Percentiles rank a stretch among this genome's conserved stretches.
phyloP scores from a whole-genome alignment of 1,140 invertebrate genomes.

The Trinorchestia longiramus region DNA sequence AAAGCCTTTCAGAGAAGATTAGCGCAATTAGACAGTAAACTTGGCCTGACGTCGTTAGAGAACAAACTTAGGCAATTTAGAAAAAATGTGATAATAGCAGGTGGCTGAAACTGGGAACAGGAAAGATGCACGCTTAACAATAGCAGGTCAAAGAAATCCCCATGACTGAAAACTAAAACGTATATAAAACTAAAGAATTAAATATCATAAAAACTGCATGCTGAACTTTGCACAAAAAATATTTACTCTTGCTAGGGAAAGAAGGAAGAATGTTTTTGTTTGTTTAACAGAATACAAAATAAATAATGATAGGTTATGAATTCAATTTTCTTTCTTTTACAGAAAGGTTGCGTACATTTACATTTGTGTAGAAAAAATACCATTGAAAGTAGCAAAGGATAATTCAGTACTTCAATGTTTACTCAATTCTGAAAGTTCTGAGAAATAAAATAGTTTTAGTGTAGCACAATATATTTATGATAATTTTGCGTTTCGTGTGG shows the following conservation, averaged over 20 bases:
- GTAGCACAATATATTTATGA: no score
- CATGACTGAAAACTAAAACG: background rate
- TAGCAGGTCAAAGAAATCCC: background rate
- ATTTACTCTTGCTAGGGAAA: background rate
- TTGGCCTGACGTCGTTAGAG: background rate
- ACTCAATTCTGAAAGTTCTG: background rate
- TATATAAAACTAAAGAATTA: background rate
- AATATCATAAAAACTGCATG: background rate
- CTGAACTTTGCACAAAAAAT: background rate
- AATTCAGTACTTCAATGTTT: background rate
- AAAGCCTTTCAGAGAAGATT: background rate
- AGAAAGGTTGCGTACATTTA: background rate
- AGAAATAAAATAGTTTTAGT: no score
- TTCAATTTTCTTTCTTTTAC: background rate
- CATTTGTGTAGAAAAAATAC: no score
- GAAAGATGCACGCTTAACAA: background rate
- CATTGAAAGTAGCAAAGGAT: background rate
- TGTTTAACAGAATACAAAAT: background rate
- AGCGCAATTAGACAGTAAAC: background rate
- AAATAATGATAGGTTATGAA: background rate
- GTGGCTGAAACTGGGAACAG: background rate
- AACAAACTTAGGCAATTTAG: background rate
- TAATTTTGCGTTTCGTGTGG: no score
- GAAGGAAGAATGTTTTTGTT: background rate
- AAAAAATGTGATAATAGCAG: background rate